These are phyloP conservation scores for Montipora foliosa DNA, from an alignment of 64 coral and sea anemone genomes.

Conservation along the genomic window DNA sequence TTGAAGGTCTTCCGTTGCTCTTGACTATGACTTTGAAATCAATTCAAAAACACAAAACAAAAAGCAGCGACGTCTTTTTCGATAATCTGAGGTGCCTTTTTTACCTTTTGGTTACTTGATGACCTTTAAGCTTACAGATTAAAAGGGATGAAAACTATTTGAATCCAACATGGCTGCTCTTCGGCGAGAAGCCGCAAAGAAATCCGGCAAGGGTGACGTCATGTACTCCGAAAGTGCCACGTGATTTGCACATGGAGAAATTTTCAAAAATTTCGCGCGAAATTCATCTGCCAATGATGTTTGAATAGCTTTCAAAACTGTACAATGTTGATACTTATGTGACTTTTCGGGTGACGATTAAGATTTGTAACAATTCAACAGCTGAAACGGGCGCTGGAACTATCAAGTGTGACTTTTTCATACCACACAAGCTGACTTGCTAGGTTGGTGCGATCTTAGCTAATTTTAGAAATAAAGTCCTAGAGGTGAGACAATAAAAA, in stretches of 20 bases:
- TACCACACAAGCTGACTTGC: too few species aligned
- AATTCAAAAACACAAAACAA: slow-evolving; percentile 56
- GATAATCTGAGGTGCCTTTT: slow-evolving; percentile 10
- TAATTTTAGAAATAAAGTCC: too few species aligned
- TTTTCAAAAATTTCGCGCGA: slow-evolving; percentile 85
- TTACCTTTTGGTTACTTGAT: slow-evolving; percentile 69
- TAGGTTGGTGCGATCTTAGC: too few species aligned
- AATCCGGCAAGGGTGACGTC: slow-evolving; percentile 91
- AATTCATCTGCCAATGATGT: not conserved
- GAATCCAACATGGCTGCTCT: slow-evolving; percentile 99
- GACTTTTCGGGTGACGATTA: too few species aligned
- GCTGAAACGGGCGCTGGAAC: too few species aligned
- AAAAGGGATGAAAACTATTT: slow-evolving; percentile 83
- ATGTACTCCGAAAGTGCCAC: slow-evolving; percentile 74
- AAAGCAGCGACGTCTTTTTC: slow-evolving; percentile 13
- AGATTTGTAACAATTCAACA: too few species aligned
- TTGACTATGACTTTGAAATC: slow-evolving; percentile 70
- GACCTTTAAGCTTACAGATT: slow-evolving; percentile 85
- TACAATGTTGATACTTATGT: too few species aligned
- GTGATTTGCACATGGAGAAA: slow-evolving; percentile 68
- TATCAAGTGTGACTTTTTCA: too few species aligned
- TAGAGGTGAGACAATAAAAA: too few species aligned
- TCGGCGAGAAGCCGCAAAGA: slow-evolving; percentile 98
- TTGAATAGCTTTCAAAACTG: too few species aligned
- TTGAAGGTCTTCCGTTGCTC: slow-evolving; percentile 95